Evolutionary conservation across 1,140 invertebrate genomes (phyloP), one percentile per base, ranked within the genome.

Genomic region (Meloidogyne hapla): DNA sequence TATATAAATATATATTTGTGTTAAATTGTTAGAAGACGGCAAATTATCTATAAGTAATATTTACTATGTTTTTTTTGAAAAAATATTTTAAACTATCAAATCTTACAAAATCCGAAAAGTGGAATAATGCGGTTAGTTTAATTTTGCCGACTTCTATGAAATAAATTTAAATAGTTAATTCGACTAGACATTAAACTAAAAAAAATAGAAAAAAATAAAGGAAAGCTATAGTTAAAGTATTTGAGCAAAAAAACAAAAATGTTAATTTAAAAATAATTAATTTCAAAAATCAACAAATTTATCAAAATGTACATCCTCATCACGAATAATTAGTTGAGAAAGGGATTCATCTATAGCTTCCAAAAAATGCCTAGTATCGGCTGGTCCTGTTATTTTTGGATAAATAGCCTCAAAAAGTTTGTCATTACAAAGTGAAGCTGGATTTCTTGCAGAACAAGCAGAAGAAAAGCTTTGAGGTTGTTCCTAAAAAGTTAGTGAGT

Each of bases 371-470:
- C 83, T 71, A 1, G 83, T 85, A 67, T 85, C 83, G 26, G 67
- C 84, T n/a, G 83, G 84, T 26, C 83, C 84, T 26, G 76, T 79
- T 56, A 85, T 80, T 38, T 83, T 78, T 25, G 83, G 84, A 66
- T 85, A 85, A 18, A 85, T 70, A 23, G 83, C 83, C 69, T 85
- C 83, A 70, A 85, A 85, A 8, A 86, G 77, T 25, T 84, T 81
- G 9, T 42, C 65, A 42, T 23, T 77, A 79, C 18, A n/a, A 56
- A n/a, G 18, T 56, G 48, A 18, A 63, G 48, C 78, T 70, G 42
- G 79, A 66, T 67, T 80, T 76, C 12, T 48, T 42, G 28, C 67
- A 23, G 67, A 69, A 38, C 21, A 38, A 15, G 26, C 15, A 61
- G 23, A 25, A 61, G 68, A n/a, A 18, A 56, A 56, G 48, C 48